Percentiles rank a stretch among this genome's conserved stretches.
These are phyloP conservation scores for Mustelus asterias DNA, from an alignment of 2,113 vertebrate species.

Conservation along the genomic window DNA sequence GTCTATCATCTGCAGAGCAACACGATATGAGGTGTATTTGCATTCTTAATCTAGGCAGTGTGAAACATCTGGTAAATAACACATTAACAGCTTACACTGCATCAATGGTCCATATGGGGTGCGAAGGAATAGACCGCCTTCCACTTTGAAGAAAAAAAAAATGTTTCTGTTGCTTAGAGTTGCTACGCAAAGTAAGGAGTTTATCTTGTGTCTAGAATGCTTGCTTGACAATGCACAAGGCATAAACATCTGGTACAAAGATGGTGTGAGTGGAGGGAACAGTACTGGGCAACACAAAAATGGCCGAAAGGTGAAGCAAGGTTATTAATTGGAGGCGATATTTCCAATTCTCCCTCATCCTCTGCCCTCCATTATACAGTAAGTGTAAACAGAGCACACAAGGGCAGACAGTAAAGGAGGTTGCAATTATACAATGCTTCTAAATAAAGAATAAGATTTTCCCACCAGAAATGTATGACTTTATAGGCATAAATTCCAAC, in stretches of 20 bases:
- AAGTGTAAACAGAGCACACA: too few species aligned
- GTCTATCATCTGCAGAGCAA: neutral
- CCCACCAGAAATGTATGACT: neutral
- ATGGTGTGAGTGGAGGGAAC: neutral
- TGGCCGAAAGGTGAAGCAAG: neutral
- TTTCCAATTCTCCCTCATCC: neutral
- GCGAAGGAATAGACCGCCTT: neutral
- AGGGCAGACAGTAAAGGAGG: neutral
- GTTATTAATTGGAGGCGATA: neutral
- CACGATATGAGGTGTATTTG: neutral
- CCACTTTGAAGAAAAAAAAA: neutral
- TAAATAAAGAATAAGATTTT: neutral
- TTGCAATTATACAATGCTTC: too few species aligned
- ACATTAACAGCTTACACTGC: conserved; percentile 8
- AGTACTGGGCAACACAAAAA: neutral
- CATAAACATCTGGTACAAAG: neutral
- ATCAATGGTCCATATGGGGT: conserved; percentile 28
- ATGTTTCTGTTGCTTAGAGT: neutral
- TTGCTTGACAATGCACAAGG: neutral
- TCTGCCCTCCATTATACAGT: neutral
- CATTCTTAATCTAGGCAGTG: neutral
- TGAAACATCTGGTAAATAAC: conserved; percentile 29
- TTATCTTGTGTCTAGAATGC: neutral
- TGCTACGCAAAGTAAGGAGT: neutral
- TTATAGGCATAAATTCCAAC: neutral